These are phyloP conservation scores for Lepus timidus DNA, from an alignment of 2,113 vertebrate genomes.

Conservation along the genomic window DNA sequence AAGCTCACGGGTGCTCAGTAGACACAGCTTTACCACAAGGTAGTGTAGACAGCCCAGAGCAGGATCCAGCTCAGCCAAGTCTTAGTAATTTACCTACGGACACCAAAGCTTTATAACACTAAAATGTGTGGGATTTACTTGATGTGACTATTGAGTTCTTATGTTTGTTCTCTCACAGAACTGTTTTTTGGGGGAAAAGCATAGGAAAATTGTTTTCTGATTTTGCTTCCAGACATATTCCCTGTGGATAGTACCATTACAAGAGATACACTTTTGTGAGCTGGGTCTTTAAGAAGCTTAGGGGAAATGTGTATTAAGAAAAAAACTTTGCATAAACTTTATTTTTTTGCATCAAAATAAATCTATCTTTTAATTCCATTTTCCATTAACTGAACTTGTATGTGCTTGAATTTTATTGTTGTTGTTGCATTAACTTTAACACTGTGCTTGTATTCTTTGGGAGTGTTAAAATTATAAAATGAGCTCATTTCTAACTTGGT, in stretches of 20 bases:
- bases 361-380: no score
- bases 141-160: neutral
- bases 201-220: neutral
- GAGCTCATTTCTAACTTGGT: constrained; percentile 28
- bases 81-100: neutral
- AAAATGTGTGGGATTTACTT: neutral
- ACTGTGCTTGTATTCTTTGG: neutral
- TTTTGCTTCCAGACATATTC: neutral
- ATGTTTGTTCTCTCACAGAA: constrained; percentile 17
- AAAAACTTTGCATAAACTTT: no score
- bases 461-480: constrained; percentile 17
- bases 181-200: neutral
- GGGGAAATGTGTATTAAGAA: no score
- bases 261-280: neutral
- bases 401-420: neutral
- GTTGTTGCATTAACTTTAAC: neutral
- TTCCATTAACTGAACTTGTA: neutral
- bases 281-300: no score
- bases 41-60: neutral
- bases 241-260: neutral
- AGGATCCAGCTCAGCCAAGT: neutral
- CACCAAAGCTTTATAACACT: neutral
- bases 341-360: no score
- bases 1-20: neutral
- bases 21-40: neutral